Percentiles rank a stretch among this genome's conserved stretches.
Evolutionary conservation across 1,140 invertebrate genomes (phyloP).

Genomic region (Megalopta genalis): DNA sequence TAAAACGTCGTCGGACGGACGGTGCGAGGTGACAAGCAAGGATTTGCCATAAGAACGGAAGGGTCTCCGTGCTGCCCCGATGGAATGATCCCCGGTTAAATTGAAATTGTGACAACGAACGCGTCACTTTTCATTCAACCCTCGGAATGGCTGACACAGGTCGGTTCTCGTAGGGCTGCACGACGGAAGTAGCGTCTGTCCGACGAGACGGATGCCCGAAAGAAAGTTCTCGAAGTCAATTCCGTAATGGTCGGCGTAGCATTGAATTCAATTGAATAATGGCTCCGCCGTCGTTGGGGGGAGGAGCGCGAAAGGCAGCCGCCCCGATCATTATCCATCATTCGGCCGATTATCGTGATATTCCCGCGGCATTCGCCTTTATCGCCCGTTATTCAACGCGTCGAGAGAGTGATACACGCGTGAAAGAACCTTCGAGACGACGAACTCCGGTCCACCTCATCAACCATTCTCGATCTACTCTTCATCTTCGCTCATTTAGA

Average conservation of each 20-base stretch:
- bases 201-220: constrained; percentile 75
- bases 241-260: constrained; percentile 78
- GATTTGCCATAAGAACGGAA: background rate
- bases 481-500: no score
- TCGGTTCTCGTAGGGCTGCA: constrained; percentile 38
- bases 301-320: constrained; percentile 69
- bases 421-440: constrained; percentile 59
- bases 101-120: background rate
- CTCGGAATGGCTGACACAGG: constrained; percentile 8
- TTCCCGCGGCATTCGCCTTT: constrained; percentile 71
- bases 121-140: constrained; percentile 3
- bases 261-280: constrained; percentile 81
- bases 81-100: background rate
- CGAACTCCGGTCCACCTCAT: constrained; percentile 3
- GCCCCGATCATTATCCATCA: constrained; percentile 76
- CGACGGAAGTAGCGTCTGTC: constrained; percentile 69
- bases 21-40: background rate
- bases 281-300: constrained; percentile 48
- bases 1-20: no score
- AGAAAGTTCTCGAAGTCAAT: constrained; percentile 81
- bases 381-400: constrained; percentile 69
- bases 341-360: constrained; percentile 72
- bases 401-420: constrained; percentile 40
- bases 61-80: background rate
- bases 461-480: no score